Base-by-base conservation (phyloP, 2,888 invertebrate species). In the Meliscaeva auricollis region DNA sequence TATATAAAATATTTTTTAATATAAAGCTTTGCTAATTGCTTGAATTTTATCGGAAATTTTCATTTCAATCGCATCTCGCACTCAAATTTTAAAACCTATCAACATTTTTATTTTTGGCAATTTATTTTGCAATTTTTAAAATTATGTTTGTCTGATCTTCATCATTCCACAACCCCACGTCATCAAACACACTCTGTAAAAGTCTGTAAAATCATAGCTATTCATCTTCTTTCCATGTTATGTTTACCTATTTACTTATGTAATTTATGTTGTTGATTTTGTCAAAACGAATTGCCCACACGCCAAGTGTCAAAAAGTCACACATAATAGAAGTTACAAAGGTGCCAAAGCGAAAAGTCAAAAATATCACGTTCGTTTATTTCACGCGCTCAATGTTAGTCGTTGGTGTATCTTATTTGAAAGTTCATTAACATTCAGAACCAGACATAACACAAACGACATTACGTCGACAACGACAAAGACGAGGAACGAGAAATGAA, bases 221-320 rank as follows among this genome's bases (percentile, higher is more conserved):
- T 64, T 17, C 8, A 50, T 66, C 48, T 66, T 50, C 35, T n/a
- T 30, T 50, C 48, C 15, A 9, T 20, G 35, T 20, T 38, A 38
- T 66, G 50, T 66, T 66, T 50, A 50, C 35, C 20, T 44, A 20
- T 35, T 9, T 38, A 20, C 13, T 48, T n/a, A n/a, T n/a, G n/a
- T 32, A 1, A 20, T 48, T 20, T 32, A 50, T 35, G 1, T 20
- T 20, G 66, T 20, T 50, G 1, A 11, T 64, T 64, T 46, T 38
- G 2, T 30, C 6, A n/a, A 60, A 74, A 9, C 38, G 38, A 75
- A 62, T 78, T 73, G 66, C 78, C 78, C 73, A 79, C 73, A 66
- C 64, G 46, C 64, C 64, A 72, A 77, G 78, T 79, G 78, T 79
- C 73, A 79, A 79, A 66, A 72, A 73, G 78, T 79, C 72, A 79